Evolutionary conservation across 1,140 invertebrate genomes (phyloP), one percentile per base, ranked within the genome.

Genomic region (Pollicipes pollicipes): DNA sequence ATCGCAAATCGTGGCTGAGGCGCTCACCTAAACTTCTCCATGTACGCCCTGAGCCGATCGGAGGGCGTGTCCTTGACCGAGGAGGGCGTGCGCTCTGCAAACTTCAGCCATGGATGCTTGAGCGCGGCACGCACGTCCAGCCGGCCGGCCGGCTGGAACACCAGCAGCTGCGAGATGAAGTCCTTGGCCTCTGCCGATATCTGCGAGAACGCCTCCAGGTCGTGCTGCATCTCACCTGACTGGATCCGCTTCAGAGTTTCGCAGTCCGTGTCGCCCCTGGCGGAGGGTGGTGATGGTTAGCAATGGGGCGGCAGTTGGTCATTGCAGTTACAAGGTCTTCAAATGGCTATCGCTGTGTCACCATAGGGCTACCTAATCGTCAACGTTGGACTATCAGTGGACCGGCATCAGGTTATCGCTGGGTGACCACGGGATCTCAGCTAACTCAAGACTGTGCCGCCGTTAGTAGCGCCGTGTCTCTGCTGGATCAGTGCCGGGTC

Each of bases 171-270:
- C n/a, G 83, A 83, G 69, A 97, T 88, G 78, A 97, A 97, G 81
- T 97, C 93, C 75, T 87, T 86, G 3, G 85, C 90, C 76, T 95
- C 90, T 1, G 83, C 80, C 24, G 90, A 91, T 69, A 95, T 87
- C 35, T 87, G 73, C 30, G 70, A 58, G 71, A 83, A 81, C 10
- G 78, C 76, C 26, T 80, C 76, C 64, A 78, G 74, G 27, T 78
- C 77, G 72, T 84, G 81, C 64, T 77, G 76, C 72, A 81, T 80
- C 66, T 81, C 79, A 17, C 81, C 82, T 68, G 83, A 84, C 72
- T 86, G 84, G 69, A 93, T 87, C 76, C 85, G 89, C 3, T 84
- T 87, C 28, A 98, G 79, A 0, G 95, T 97, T 78, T 97, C 93
- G 35, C 87, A 83, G 77, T 97, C 93, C 75, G 95, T 88, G 26